Conservation (phyloP, 2,888 invertebrate genomes). For the Geophilus truncorum region DNA sequence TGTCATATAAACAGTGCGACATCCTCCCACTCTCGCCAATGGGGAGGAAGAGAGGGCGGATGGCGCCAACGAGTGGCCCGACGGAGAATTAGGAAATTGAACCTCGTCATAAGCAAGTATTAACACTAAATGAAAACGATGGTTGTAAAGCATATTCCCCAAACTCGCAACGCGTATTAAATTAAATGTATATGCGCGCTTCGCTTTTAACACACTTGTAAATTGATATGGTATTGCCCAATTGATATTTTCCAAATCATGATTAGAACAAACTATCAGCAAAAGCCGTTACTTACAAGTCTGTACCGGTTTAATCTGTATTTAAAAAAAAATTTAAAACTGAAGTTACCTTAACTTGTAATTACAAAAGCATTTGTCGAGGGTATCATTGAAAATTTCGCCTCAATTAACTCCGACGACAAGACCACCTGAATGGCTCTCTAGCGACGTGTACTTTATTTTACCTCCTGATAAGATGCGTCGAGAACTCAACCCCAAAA, state of each 20-base stretch:
- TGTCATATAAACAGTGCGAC: conserved; percentile 25
- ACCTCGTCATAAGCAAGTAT: conserved; percentile 17
- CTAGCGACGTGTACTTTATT: conserved; percentile 16
- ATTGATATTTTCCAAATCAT: background rate
- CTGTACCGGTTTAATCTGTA: too few relatives aligned
- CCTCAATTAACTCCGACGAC: conserved; percentile 13
- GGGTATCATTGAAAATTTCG: conserved; percentile 16
- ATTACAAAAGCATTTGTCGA: background rate
- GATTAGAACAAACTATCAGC: too few relatives aligned
- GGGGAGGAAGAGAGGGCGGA: conserved; percentile 18
- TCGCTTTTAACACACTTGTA: too few relatives aligned
- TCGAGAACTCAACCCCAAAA: conserved; percentile 1
- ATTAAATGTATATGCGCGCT: background rate
- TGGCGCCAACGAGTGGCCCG: conserved; percentile 19
- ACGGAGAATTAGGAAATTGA: conserved; percentile 29
- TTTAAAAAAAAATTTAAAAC: background rate
- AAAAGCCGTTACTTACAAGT: too few relatives aligned
- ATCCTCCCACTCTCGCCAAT: conserved; percentile 17
- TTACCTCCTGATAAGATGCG: conserved; percentile 10
- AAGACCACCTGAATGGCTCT: conserved; percentile 23
- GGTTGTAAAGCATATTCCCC: background rate
- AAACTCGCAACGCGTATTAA: background rate
- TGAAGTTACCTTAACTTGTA: background rate
- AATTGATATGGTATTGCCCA: background rate
- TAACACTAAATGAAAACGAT: conserved; percentile 13